Percentiles rank a stretch among this genome's conserved stretches.
Evolutionary conservation across 1,140 invertebrate species (phyloP).

Genomic region (Samia ricini): DNA sequence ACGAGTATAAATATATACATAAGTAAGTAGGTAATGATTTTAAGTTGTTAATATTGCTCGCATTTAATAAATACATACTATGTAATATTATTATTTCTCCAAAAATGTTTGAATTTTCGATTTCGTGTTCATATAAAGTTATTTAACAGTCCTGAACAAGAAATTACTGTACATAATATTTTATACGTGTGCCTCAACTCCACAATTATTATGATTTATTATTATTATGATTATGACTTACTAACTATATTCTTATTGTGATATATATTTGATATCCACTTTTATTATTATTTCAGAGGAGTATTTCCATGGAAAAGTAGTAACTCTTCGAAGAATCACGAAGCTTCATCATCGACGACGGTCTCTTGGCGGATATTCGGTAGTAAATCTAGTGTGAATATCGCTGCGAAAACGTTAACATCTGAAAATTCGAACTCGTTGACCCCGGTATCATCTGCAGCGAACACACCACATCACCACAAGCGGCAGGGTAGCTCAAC

Average conservation of each 20-base stretch:
- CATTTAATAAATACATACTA: no score
- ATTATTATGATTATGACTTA: no score
- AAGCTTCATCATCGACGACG: conserved; percentile 26
- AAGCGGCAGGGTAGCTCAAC: conserved; percentile 69
- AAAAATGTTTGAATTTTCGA: no score
- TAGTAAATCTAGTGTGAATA: conserved; percentile 57
- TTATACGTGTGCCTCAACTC: no score
- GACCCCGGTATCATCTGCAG: conserved; percentile 60
- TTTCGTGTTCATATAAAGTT: no score
- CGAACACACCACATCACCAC: conserved; percentile 69
- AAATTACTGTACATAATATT: not conserved
- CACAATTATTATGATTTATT: no score
- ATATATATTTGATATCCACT: conserved; percentile 19
- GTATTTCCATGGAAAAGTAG: conserved; percentile 82
- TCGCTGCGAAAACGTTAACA: conserved; percentile 40
- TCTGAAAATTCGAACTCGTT: conserved; percentile 49
- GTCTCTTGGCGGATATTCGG: conserved; percentile 60
- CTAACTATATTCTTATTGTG: no score
- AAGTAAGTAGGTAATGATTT: not conserved
- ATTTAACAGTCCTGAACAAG: not conserved
- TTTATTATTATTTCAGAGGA: conserved; percentile 79
- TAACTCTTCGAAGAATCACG: conserved; percentile 51
- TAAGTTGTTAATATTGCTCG: not conserved
- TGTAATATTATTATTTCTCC: no score
- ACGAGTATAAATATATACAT: no score